A percentile compares a stretch with the other conserved stretches of the same genome.
Conservation (phyloP, 2,888 invertebrate genomes). For the Macrophya annulata region DNA sequence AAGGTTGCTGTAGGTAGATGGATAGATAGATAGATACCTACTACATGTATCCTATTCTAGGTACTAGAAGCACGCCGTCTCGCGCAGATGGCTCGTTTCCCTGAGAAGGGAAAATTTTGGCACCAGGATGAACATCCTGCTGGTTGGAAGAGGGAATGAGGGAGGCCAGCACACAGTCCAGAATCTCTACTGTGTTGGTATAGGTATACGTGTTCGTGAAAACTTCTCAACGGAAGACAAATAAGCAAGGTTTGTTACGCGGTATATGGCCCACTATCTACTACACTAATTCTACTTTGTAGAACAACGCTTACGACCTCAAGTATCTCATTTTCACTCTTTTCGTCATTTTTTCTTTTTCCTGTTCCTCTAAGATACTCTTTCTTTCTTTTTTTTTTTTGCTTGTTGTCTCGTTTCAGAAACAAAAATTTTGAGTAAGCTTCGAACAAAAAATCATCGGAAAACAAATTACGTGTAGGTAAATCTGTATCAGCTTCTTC, state of each 20-base stretch:
- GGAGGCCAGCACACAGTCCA: neutral
- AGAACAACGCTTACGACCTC: neutral
- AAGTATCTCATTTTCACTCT: neutral
- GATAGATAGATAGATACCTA: neutral
- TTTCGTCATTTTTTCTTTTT: neutral
- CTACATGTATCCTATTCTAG: neutral
- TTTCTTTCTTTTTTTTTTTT: neutral
- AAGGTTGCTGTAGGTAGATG: neutral
- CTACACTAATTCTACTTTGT: constrained; percentile 17
- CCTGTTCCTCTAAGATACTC: neutral
- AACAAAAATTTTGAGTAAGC: neutral
- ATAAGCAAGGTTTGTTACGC: constrained; percentile 29
- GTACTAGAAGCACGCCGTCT: constrained; percentile 4
- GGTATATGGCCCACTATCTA: constrained; percentile 17
- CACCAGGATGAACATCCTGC: constrained; percentile 31
- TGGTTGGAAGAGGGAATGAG: too few species aligned
- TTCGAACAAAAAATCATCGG: too few species aligned
- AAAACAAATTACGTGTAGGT: neutral
- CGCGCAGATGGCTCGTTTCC: constrained; percentile 40
- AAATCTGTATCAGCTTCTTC: neutral
- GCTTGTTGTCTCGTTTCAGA: neutral
- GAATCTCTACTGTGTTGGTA: neutral
- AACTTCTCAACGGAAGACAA: constrained; percentile 28
- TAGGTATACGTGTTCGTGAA: neutral
- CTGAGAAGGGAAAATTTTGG: constrained; percentile 39